These are phyloP conservation scores for Orussus abietinus DNA, from an alignment of 1,140 invertebrate species.

Conservation along the genomic window DNA sequence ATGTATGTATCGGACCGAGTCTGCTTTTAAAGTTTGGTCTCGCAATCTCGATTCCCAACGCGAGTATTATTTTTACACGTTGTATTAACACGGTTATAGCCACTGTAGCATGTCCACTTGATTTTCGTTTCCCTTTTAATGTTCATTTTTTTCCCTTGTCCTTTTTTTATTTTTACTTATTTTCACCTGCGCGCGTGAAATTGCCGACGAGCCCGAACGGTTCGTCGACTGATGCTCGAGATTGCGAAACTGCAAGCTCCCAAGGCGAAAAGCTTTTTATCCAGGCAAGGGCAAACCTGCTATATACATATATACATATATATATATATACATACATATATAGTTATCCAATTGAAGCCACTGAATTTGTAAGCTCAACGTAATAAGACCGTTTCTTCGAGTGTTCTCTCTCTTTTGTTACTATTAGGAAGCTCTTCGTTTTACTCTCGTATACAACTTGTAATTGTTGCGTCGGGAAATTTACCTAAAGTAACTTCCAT, in stretches of 20 bases:
- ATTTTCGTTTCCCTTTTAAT: neutral
- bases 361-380: too few species aligned
- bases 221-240: too few species aligned
- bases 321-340: too few species aligned
- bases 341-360: too few species aligned
- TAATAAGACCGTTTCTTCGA: too few species aligned
- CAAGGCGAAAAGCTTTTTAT: neutral
- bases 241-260: neutral
- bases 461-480: constrained; percentile 20
- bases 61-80: neutral
- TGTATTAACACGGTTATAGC: neutral
- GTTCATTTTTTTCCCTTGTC: neutral
- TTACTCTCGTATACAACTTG: constrained; percentile 19
- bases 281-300: neutral
- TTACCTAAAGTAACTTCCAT: constrained; percentile 30
- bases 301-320: neutral
- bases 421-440: too few species aligned
- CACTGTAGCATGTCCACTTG: neutral
- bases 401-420: too few species aligned
- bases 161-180: too few species aligned
- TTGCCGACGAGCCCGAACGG: too few species aligned
- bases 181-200: too few species aligned
- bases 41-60: constrained; percentile 1
- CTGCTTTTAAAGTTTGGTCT: neutral
- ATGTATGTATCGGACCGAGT: neutral